phyloP scores from a whole-genome alignment of 2,797 vertebrate species.

The Sebastes glaucus region DNA sequence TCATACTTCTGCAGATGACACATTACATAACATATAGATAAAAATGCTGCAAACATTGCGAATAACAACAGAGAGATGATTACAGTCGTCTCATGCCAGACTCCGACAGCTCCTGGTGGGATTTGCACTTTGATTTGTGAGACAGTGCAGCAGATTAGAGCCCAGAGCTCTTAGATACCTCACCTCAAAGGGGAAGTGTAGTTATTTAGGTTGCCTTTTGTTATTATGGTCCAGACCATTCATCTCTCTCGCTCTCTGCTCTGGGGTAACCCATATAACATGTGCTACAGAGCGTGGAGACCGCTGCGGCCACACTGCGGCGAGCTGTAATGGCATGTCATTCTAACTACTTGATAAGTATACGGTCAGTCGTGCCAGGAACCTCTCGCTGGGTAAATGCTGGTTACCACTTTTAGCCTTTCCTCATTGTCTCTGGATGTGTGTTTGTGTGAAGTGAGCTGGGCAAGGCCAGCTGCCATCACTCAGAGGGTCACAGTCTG shows the following conservation, averaged over 20 bases:
- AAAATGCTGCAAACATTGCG: conserved; percentile 4
- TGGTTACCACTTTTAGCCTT: conserved; percentile 81
- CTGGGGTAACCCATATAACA: conserved; percentile 61
- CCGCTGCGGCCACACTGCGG: conserved; percentile 68
- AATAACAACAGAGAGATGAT: conserved; percentile 38
- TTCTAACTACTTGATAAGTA: conserved; percentile 84
- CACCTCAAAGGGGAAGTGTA: conserved; percentile 59
- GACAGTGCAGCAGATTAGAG: conserved; percentile 45
- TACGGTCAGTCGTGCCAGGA: conserved; percentile 69
- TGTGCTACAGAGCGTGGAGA: conserved; percentile 57
- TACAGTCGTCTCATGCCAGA: conserved; percentile 16
- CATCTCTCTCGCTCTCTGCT: conserved; percentile 28
- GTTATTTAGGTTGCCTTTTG: conserved; percentile 73
- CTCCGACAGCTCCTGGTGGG: conserved; percentile 23
- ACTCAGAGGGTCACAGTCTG: conserved; percentile 36
- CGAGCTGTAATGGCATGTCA: conserved; percentile 78
- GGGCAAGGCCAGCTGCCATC: conserved; percentile 59
- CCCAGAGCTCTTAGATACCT: conserved; percentile 45
- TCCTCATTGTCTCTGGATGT: conserved; percentile 80
- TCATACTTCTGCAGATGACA: not conserved
- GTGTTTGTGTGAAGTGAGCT: conserved; percentile 62
- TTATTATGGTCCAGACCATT: conserved; percentile 58
- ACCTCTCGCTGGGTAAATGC: conserved; percentile 79
- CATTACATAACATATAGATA: conserved; percentile 21
- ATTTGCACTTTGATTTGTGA: conserved; percentile 55